Conservation (phyloP, 2,888 invertebrate genomes). For the Eumacrocentrus americanus region DNA sequence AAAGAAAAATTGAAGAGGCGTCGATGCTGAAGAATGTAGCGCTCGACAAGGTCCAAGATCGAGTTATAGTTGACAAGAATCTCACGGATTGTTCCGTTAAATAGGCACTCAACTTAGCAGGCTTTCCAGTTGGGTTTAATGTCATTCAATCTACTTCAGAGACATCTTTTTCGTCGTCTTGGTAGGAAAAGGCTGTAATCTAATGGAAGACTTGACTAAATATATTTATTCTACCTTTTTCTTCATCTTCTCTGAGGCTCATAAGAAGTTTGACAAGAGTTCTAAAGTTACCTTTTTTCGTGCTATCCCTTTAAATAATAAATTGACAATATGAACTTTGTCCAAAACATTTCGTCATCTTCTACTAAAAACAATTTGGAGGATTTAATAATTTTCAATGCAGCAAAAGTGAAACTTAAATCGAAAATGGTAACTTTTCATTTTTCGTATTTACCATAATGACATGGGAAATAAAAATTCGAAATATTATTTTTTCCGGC, state of each 20-base stretch:
- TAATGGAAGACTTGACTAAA: not conserved
- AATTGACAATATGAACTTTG: too few relatives aligned
- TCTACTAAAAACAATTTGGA: too few relatives aligned
- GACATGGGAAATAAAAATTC: too few relatives aligned
- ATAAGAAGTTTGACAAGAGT: not conserved
- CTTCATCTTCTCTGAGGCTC: not conserved
- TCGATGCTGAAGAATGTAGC: not conserved
- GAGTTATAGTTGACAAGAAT: constrained; percentile 6
- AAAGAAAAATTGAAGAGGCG: not conserved
- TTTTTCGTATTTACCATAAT: too few relatives aligned
- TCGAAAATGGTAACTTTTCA: too few relatives aligned
- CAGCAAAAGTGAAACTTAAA: too few relatives aligned
- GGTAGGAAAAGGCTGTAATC: not conserved
- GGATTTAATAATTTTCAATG: too few relatives aligned
- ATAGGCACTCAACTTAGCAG: not conserved
- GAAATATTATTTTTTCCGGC: too few relatives aligned
- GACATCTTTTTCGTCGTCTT: not conserved
- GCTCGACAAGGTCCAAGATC: not conserved
- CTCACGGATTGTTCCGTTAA: constrained; percentile 2
- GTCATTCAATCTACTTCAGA: not conserved
- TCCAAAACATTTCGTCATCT: too few relatives aligned
- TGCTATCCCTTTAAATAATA: too few relatives aligned
- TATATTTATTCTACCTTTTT: not conserved
- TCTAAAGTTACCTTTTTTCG: not conserved
- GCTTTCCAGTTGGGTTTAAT: not conserved